A percentile compares a stretch with the other conserved stretches of the same genome.
These are phyloP conservation scores for Gallinago paraguaiae DNA, from an alignment of 2,113 vertebrate species.

Conservation along the genomic window DNA sequence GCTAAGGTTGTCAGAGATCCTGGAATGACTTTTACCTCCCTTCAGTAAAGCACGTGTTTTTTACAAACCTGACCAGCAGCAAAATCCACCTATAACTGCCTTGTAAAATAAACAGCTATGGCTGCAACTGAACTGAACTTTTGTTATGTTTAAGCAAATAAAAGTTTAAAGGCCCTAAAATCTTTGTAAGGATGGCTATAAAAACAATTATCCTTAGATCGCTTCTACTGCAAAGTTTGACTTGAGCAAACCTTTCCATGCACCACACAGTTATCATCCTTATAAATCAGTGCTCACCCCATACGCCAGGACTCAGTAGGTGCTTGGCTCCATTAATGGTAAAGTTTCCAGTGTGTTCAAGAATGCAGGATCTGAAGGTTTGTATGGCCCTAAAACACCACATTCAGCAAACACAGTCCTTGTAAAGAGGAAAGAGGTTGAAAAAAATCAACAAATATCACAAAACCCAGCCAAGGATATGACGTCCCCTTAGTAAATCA, in stretches of 20 bases:
- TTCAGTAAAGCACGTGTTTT: neutral
- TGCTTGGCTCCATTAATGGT: neutral
- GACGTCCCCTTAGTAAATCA: neutral
- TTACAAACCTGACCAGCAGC: constrained; percentile 34
- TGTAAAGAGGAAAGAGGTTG: neutral
- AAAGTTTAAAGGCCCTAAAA: constrained; percentile 50
- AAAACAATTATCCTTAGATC: constrained; percentile 71
- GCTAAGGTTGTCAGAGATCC: neutral
- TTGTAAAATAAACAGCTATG: constrained; percentile 69
- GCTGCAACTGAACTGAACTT: constrained; percentile 62
- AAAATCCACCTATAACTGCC: constrained; percentile 19
- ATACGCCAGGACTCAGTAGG: neutral
- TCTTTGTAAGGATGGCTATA: constrained; percentile 69
- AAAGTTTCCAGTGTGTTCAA: neutral
- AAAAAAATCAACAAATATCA: neutral
- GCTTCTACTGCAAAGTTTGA: neutral
- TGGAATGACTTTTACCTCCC: neutral
- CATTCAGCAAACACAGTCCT: neutral
- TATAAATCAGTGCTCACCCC: neutral
- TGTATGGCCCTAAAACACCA: neutral
- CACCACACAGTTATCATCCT: neutral
- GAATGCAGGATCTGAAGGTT: neutral
- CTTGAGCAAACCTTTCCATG: neutral
- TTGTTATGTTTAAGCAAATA: constrained; percentile 56
- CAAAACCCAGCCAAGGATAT: neutral